A percentile compares a stretch with the other conserved stretches of the same genome.
phyloP scores from a whole-genome alignment of 2,888 invertebrate genomes.

The Sphaerophoria taeniata region DNA sequence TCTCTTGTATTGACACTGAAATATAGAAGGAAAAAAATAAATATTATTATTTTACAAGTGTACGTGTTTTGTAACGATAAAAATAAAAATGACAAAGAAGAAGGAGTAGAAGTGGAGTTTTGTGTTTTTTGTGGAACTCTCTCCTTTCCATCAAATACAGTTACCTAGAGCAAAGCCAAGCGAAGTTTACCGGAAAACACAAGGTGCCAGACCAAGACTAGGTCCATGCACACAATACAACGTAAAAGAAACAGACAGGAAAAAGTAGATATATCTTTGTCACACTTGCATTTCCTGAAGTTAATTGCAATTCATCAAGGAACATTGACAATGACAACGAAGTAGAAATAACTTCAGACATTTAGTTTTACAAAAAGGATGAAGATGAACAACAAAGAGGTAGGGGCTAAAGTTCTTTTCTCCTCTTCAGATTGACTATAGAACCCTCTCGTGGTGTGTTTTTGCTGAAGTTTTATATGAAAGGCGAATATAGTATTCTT shows the following conservation, averaged over 20 bases:
- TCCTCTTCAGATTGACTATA: too few species aligned
- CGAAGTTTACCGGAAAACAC: constrained; percentile 34
- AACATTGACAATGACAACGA: constrained; percentile 61
- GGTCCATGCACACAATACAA: too few species aligned
- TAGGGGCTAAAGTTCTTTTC: too few species aligned
- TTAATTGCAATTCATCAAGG: constrained; percentile 76
- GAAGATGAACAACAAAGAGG: not conserved
- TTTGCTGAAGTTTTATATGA: constrained; percentile 14
- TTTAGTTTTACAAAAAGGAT: constrained; percentile 46
- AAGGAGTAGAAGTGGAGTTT: constrained; percentile 36
- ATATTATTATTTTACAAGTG: too few species aligned
- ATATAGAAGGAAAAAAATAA: constrained; percentile 50
- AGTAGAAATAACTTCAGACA: constrained; percentile 60
- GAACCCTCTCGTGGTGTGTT: not conserved
- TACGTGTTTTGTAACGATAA: not conserved
- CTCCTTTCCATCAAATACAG: constrained; percentile 43
- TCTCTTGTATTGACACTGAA: constrained; percentile 85
- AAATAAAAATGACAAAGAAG: constrained; percentile 6
- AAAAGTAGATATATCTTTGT: constrained; percentile 56
- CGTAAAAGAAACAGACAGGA: constrained; percentile 3
- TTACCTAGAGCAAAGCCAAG: constrained; percentile 49
- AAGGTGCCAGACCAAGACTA: too few species aligned
- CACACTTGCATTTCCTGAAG: constrained; percentile 62
- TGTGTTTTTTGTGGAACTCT: constrained; percentile 35
- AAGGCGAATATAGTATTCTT: constrained; percentile 31